Base-by-base conservation (phyloP, 2,888 invertebrate species). In the Keiferia lycopersicella region DNA sequence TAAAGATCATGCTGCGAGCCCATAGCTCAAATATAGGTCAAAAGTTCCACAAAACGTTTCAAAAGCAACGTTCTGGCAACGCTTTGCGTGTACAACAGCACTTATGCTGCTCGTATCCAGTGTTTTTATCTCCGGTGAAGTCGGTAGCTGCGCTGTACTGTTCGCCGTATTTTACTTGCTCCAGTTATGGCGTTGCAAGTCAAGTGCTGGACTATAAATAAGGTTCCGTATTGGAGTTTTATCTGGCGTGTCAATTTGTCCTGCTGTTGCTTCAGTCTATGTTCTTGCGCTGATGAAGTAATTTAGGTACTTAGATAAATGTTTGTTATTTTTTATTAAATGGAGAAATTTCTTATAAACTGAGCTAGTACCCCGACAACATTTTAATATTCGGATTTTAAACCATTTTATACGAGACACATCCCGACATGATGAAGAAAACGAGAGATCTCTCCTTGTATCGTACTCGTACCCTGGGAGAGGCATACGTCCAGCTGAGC, bases 101-200 rank as follows among this genome's bases (percentile, higher is more conserved):
- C 41, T 51, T 50, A 53, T 11, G 66, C 45, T 45, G n/a, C 45
- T 45, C 20, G 16, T 38, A 65, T 71, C 69, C 45, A 71, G 71
- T 38, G 39, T 45, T 58, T 68, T 56, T 71, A 68, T 62, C 38
- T 62, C 64, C 11, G 58, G 18, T 39, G 10, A 18, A 38, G 18
- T n/a, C 34, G 18, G 38, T 20, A 62, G 58, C 61, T 20, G 39
- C 61, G 56, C 61, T 26, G 48, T 63, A 73, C 70, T 66, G 68
- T 70, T 71, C 72, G 64, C 75, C 70, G 77, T 80, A 84, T 82
- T 80, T 84, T 79, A 75, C 72, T 76, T 70, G 73, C 76, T 73
- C 74, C 79, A 71, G 82, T 80, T 86, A 85, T 84, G 80, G 80
- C 80, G 71, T 79, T 79, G 80, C 80, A 78, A 82, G 75, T 81